Evolutionary conservation across 1,140 invertebrate genomes (phyloP).

Genomic region (Armadillidium nasatum): DNA sequence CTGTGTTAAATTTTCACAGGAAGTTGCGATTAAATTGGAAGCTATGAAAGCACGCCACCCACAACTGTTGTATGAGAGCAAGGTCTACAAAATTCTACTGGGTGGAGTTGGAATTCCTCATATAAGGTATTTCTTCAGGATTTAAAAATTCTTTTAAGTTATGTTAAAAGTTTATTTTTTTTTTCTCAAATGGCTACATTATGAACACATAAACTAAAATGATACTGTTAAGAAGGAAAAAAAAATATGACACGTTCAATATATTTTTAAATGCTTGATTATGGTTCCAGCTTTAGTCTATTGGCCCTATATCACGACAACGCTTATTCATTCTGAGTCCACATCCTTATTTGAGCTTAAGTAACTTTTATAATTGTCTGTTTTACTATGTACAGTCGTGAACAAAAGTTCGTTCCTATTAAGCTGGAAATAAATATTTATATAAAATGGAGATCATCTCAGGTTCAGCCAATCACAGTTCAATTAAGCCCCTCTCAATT

Average conservation of each 20-base stretch:
- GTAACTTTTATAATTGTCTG: not conserved
- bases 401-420: too few species aligned
- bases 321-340: not conserved
- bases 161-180: not conserved
- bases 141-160: not conserved
- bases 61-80: slow-evolving; percentile 62
- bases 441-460: too few species aligned
- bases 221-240: too few species aligned
- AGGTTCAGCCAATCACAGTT: too few species aligned
- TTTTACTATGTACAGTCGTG: too few species aligned
- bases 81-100: slow-evolving; percentile 57
- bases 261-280: too few species aligned
- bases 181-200: not conserved
- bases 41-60: slow-evolving; percentile 60
- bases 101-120: slow-evolving; percentile 63
- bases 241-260: too few species aligned
- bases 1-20: slow-evolving; percentile 47
- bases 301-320: not conserved
- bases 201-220: too few species aligned
- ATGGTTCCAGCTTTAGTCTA: too few species aligned
- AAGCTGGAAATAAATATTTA: too few species aligned
- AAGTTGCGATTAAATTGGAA: slow-evolving; percentile 64
- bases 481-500: too few species aligned
- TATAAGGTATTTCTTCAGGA: slow-evolving; percentile 50
- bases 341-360: not conserved